A percentile compares a stretch with the other conserved stretches of the same genome.
phyloP scores from a whole-genome alignment of 1,140 invertebrate genomes.

The Anastrepha obliqua region DNA sequence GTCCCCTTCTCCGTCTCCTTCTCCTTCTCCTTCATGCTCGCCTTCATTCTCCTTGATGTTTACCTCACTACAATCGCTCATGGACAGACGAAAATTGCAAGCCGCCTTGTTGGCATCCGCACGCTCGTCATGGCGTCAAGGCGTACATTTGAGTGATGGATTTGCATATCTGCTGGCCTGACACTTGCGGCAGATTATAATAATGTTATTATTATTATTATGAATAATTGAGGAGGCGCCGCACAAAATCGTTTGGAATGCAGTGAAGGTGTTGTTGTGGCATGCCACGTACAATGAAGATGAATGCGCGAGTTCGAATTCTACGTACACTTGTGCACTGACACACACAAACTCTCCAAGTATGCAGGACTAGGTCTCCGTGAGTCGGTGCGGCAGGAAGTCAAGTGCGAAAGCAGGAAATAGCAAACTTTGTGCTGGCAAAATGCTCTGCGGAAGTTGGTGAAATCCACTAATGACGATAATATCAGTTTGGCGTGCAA shows the following conservation, averaged over 20 bases:
- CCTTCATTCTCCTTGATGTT: not conserved
- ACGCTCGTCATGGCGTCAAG: not conserved
- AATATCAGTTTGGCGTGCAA: constrained; percentile 51
- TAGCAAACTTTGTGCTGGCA: constrained; percentile 42
- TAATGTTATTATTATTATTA: constrained; percentile 51
- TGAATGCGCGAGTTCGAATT: not conserved
- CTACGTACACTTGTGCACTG: not conserved
- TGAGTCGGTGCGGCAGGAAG: constrained; percentile 7
- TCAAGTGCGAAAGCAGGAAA: constrained; percentile 47
- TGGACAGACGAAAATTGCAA: not conserved
- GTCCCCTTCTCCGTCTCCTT: not conserved
- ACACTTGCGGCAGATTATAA: constrained; percentile 51
- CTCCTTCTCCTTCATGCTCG: not conserved
- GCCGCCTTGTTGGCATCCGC: not conserved
- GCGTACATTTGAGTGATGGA: constrained; percentile 33
- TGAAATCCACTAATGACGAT: constrained; percentile 52
- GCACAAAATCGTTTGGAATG: constrained; percentile 25
- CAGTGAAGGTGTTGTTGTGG: constrained; percentile 16
- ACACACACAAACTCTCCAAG: too few species aligned
- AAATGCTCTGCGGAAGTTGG: constrained; percentile 45
- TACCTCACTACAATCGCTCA: not conserved
- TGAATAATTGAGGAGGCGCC: constrained; percentile 45
- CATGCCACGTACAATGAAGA: constrained; percentile 31
- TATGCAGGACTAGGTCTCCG: not conserved
- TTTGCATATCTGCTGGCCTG: constrained; percentile 49